Conservation (phyloP, 2,888 invertebrate species). For the Belgica antarctica region DNA sequence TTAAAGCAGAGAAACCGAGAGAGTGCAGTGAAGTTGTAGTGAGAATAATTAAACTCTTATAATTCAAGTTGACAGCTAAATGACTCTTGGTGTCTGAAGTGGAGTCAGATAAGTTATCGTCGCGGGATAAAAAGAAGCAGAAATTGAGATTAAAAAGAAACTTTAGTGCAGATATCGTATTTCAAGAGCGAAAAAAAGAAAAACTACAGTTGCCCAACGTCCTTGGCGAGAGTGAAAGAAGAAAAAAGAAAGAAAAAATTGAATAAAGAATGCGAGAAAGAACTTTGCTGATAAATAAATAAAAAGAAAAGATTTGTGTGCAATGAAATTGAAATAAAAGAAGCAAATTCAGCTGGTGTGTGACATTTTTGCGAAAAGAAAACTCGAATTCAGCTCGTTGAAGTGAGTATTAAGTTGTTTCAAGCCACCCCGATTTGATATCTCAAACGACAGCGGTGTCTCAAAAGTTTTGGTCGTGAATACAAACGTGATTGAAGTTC, state of each 20-base stretch:
- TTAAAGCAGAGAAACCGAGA: background rate
- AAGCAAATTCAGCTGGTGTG: background rate
- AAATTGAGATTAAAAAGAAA: background rate
- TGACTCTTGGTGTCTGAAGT: too few relatives aligned
- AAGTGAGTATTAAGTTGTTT: too few relatives aligned
- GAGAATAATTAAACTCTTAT: background rate
- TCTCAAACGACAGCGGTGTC: too few relatives aligned
- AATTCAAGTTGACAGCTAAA: background rate
- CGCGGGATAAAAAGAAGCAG: background rate
- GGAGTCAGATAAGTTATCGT: too few relatives aligned
- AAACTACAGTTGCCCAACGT: too few relatives aligned
- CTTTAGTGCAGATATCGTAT: conserved; percentile 7
- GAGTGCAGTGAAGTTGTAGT: background rate
- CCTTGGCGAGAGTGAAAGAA: background rate
- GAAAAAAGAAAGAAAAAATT: background rate
- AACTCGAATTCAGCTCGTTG: background rate
- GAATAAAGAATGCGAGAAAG: background rate
- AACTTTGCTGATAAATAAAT: background rate
- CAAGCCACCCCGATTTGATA: too few relatives aligned
- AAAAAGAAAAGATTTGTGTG: background rate
- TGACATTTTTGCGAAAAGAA: background rate
- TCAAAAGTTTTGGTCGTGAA: too few relatives aligned
- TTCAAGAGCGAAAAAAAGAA: background rate
- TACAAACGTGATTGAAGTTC: background rate
- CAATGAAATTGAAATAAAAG: conserved; percentile 1